Conservation (phyloP, 2,888 invertebrate species). For the Pyrochroa serraticornis region DNA sequence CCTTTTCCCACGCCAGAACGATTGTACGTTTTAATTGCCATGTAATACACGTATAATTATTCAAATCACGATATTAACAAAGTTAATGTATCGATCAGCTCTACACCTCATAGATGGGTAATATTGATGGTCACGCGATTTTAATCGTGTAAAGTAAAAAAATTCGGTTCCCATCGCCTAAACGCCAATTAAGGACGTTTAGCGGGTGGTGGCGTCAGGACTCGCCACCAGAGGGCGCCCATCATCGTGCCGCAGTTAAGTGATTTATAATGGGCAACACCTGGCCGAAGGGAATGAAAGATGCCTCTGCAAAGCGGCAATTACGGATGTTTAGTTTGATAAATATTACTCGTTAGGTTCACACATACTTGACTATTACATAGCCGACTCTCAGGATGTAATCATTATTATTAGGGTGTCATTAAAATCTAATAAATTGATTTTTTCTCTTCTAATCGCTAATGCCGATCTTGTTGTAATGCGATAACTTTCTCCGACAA, state of each 20-base stretch:
- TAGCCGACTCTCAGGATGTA: constrained; percentile 7
- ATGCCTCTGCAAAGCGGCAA: constrained; percentile 12
- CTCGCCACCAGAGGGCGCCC: background rate
- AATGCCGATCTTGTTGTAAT: constrained; percentile 5
- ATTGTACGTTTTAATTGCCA: constrained; percentile 11
- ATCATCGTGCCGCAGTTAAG: constrained; percentile 3
- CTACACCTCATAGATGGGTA: constrained; percentile 4
- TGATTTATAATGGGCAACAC: constrained; percentile 24
- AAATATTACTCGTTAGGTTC: constrained; percentile 27
- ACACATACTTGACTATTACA: constrained; percentile 18
- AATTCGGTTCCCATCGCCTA: constrained; percentile 4
- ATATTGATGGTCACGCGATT: constrained; percentile 23
- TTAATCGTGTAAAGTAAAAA: constrained; percentile 1
- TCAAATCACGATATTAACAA: constrained; percentile 17
- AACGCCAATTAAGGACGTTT: background rate
- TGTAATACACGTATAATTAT: constrained; percentile 16
- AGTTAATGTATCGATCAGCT: constrained; percentile 17
- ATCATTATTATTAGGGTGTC: constrained; percentile 29
- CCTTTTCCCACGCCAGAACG: constrained; percentile 7
- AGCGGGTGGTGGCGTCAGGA: constrained; percentile 1
- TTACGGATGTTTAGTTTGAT: constrained; percentile 22
- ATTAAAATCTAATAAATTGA: constrained; percentile 33
- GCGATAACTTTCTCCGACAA: constrained; percentile 18
- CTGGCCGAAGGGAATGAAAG: constrained; percentile 16
- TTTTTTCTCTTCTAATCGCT: constrained; percentile 15